Conservation (phyloP, 2,113 vertebrate species). For the Scalopus aquaticus region DNA sequence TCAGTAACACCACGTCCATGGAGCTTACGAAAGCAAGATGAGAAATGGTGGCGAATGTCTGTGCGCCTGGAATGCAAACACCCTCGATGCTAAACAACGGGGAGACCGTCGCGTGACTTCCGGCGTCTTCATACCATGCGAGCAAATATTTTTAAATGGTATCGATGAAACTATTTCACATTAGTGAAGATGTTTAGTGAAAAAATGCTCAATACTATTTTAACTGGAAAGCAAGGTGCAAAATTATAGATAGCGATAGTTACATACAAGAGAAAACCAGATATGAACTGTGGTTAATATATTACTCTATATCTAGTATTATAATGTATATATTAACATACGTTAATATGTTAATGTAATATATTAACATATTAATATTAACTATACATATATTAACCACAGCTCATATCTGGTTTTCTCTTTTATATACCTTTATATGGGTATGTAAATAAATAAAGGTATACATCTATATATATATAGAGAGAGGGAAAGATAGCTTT, state of each 20-base stretch:
- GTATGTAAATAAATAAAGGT: too few relatives aligned
- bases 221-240: background rate
- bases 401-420: too few relatives aligned
- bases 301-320: too few relatives aligned
- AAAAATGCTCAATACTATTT: background rate
- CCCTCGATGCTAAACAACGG: background rate
- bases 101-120: background rate
- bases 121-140: background rate
- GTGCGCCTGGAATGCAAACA: slow-evolving; percentile 7
- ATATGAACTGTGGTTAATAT: background rate
- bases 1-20: background rate
- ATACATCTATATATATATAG: too few relatives aligned
- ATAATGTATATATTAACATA: too few relatives aligned
- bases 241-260: background rate
- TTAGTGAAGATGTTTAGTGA: background rate
- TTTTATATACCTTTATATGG: too few relatives aligned
- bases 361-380: too few relatives aligned
- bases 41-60: background rate
- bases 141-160: background rate
- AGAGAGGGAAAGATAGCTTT: too few relatives aligned
- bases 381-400: too few relatives aligned
- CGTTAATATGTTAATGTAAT: too few relatives aligned
- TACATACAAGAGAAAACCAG: background rate
- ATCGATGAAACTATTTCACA: background rate
- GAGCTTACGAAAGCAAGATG: too few relatives aligned